Evolutionary conservation across 2,113 vertebrate genomes (phyloP), one percentile per base, ranked within the genome.

Genomic region (Acrocephalus arundinaceus): DNA sequence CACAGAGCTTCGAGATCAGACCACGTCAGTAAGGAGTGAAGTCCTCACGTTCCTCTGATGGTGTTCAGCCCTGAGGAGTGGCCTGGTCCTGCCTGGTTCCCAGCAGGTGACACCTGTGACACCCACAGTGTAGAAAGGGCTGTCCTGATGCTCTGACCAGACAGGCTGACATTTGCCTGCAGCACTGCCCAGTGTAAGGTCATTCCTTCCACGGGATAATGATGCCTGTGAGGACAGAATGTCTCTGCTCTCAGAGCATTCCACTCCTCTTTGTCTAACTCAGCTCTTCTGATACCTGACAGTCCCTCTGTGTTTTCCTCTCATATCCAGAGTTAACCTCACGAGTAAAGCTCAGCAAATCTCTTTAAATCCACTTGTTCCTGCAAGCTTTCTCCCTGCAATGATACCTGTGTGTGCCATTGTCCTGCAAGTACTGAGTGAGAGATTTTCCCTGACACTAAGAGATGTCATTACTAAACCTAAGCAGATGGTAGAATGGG

Each of bases 31-130:
- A 22, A 20, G 0, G 16, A 70, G 45, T 0, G 6, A 66, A 41
- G 0, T 49, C 41, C 61, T 77, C 7, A 4, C 0, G 0, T 37
- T 63, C 41, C 13, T 59, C 31, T 62, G 45, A 2, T 4, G 18
- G 7, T 22, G 49, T 4, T 71, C 35, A 39, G 58, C 85, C 63
- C 62, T 85, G 52, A 4, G 6, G 48, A 93, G 77, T 16, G 58
- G 20, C 49, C 73, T 39, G 5, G 43, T 82, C 61, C 84, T 39
- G 45, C 21, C 48, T 25, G 4, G 43, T 24, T 90, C 66, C 57
- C 67, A 25, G 63, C 0, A 33, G 45, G 62, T 67, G 55, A 31
- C n/a, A 39, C 14, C 63, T 71, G 49, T 54, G 45, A 37, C 45
- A 49, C 9, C 58, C 31, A 0, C 28, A 35, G 15, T 11, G 31